Conservation (phyloP, 2,113 vertebrate species). For the Microcebus murinus region DNA sequence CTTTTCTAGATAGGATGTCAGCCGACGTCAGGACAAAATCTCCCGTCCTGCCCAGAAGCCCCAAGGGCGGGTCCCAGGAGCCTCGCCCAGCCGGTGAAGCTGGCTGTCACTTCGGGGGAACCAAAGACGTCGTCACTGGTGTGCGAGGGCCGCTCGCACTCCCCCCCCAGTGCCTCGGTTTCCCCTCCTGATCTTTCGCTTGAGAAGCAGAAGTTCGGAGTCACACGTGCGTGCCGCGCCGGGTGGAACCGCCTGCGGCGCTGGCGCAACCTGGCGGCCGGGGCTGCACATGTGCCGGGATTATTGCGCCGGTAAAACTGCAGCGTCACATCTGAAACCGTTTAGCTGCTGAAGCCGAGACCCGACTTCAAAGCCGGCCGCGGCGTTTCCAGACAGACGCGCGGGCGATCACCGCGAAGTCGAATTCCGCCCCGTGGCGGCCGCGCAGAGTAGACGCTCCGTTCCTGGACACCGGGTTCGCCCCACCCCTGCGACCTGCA, state of each 20-base stretch:
- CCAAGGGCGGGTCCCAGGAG: rapidly evolving
- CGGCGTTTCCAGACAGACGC: conserved; percentile 60
- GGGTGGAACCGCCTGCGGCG: conserved; percentile 25
- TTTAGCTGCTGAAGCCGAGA: conserved; percentile 87
- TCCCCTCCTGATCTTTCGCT: not conserved
- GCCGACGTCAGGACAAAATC: not conserved
- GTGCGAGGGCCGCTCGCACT: not conserved
- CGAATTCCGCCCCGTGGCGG: conserved; percentile 76
- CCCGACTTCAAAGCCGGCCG: conserved; percentile 85
- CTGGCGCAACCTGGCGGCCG: conserved; percentile 78
- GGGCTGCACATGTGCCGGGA: conserved; percentile 86
- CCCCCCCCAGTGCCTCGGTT: not conserved
- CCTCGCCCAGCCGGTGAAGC: not conserved
- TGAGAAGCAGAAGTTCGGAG: not conserved
- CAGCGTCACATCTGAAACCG: conserved; percentile 89
- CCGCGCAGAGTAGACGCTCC: conserved; percentile 69
- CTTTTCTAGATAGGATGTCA: not conserved
- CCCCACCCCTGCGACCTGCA: not conserved
- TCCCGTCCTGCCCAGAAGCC: not conserved
- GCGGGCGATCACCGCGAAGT: conserved; percentile 52
- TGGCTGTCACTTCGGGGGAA: not conserved
- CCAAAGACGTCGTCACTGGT: not conserved
- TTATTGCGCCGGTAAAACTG: conserved; percentile 87
- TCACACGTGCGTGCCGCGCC: conserved; percentile 63
- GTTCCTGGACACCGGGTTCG: not conserved